Percentiles rank a stretch among this genome's conserved stretches.
These are phyloP conservation scores for Heliconius himera DNA, from an alignment of 1,140 invertebrate species.

Conservation along the genomic window DNA sequence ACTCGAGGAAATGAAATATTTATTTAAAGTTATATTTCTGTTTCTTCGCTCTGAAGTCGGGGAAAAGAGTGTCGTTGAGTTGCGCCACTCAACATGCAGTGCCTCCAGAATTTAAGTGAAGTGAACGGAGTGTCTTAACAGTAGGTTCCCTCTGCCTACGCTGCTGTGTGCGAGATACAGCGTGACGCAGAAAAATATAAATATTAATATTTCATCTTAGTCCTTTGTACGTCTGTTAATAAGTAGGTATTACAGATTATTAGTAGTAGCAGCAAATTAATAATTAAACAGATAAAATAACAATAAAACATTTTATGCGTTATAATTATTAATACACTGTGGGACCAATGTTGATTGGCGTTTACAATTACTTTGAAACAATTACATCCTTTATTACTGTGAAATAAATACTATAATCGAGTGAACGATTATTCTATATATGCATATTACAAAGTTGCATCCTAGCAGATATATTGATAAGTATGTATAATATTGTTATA, in stretches of 20 bases:
- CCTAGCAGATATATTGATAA: constrained; percentile 3
- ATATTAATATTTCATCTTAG: too few species aligned
- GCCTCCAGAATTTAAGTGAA: too few species aligned
- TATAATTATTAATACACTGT: neutral
- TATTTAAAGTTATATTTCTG: too few species aligned
- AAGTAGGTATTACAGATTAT: neutral
- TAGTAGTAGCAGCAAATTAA: neutral
- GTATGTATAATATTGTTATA: constrained; percentile 7
- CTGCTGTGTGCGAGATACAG: too few species aligned
- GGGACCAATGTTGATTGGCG: neutral
- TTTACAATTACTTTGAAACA: neutral
- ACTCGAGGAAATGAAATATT: too few species aligned
- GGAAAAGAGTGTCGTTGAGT: too few species aligned
- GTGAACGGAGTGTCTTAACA: too few species aligned
- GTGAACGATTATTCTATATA: neutral
- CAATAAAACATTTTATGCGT: constrained; percentile 6
- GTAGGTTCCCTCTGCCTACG: too few species aligned
- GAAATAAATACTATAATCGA: neutral
- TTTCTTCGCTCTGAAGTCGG: too few species aligned
- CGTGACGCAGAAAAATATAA: too few species aligned
- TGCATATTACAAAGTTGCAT: constrained; percentile 20
- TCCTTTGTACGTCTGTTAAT: too few species aligned
- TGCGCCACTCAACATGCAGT: too few species aligned
- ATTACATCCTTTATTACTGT: neutral
- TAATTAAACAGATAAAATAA: neutral